Evolutionary conservation across 2,797 vertebrate genomes (phyloP), one percentile per base, ranked within the genome.

Genomic region (Hoplostethus atlanticus): DNA sequence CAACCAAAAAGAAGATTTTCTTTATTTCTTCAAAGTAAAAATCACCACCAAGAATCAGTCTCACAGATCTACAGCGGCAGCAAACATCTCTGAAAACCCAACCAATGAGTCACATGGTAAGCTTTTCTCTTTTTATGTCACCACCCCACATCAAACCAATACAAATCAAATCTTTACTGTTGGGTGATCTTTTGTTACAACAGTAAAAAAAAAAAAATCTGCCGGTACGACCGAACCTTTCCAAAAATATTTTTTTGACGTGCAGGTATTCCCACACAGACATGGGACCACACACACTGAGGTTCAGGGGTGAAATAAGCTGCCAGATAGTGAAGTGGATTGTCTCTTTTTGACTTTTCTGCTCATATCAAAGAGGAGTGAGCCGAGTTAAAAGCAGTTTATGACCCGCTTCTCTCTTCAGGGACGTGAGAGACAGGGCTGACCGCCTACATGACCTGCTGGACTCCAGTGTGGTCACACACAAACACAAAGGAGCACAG

Each of bases 381-480:
- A 79, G 40, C 58, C 58, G 1, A 78, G 73, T 75, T 76, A 83
- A 88, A 88, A 87, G 80, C 73, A 50, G 71, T 59, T 73, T 84
- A 80, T 78, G 80, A 84, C 86, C 80, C 16, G 70, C 62, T 80
- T 79, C 89, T 64, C 73, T 76, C 76, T 83, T 88, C 76, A 87
- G 89, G 84, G 80, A 85, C 48, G 7, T 44, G 38, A 73, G 75
- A 80, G 82, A 80, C 83, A 66, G 76, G 85, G 78, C 36, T 86
- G 87, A 83, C 86, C 31, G 10, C 1, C 40, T 21, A 61, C 34
- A 3, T 78, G 81, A 89, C 87, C 83, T 60, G 71, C 76, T 8
- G 31, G 36, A 47, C 54, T 64, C 40, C 53, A 59, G 66, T 6
- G 8, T 6, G 34, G 53, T 56, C 68, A 5, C 71, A 65, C 11